Evolutionary conservation across 2,113 vertebrate genomes (phyloP), one percentile per base, ranked within the genome.

Genomic region (Aspidoscelis tigris): DNA sequence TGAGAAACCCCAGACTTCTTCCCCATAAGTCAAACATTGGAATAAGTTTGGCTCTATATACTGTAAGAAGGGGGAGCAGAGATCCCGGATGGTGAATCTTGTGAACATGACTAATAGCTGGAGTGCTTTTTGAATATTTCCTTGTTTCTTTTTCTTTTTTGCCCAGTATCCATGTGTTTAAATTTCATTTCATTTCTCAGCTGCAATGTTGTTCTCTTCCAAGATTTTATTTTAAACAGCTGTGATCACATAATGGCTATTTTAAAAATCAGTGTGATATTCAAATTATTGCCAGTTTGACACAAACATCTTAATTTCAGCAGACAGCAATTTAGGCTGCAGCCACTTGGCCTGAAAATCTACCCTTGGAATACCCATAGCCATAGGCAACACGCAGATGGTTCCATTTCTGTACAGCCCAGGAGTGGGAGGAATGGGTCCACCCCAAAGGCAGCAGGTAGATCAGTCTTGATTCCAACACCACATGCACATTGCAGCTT

Each of bases 271-370:
- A 64, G 77, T 77, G 79, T 87, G 71, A 47, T 84, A 76, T 81
- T 80, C 88, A 47, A 73, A 50, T 86, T 58, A 69, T 47, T 79
- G 77, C 10, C 61, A 78, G 12, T 84, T 76, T 7, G 1, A 68
- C 86, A 85, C 80, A 76, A 22, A 86, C 86, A 84, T 88, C 74
- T 79, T 58, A 77, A 90, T 92, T 90, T 79, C 53, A 81, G 69
- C 0, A 0, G 3, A 20, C 87, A 74, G 39, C 65, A 22, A 18
- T 73, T n/a, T 75, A 64, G 6, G 58, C 58, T 61, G 58, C 18
- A 61, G 14, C 58, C 58, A 61, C 58, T 18, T 61, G 58, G 58
- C 4, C 18, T 16, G 18, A 61, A 61, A 61, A 86, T 86, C 33
- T 7, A 11, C 5, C 7, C 87, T 87, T 89, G 21, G 66, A 83